Evolutionary conservation across 1,140 invertebrate species (phyloP).

Genomic region (Araneus ventricosus): DNA sequence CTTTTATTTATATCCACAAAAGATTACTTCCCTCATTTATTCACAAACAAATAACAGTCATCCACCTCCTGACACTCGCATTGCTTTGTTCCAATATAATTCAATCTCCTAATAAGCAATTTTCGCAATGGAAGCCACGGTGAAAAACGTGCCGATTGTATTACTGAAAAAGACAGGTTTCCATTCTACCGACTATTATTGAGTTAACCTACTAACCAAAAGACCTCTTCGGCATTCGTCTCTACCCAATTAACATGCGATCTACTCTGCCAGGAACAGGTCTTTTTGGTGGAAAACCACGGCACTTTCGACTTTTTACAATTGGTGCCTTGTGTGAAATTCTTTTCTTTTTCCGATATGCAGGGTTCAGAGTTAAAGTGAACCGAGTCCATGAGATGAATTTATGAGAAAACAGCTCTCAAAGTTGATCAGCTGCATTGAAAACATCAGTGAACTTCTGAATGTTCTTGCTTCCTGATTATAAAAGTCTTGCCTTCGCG

Average conservation of each 20-base stretch:
- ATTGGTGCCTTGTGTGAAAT: neutral
- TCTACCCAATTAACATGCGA: neutral
- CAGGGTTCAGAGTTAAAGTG: too few relatives aligned
- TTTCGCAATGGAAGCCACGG: neutral
- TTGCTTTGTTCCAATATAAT: neutral
- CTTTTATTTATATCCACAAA: neutral
- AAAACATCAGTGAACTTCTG: too few relatives aligned
- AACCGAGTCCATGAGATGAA: too few relatives aligned
- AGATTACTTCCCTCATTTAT: neutral
- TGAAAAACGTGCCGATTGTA: neutral
- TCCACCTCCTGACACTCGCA: neutral
- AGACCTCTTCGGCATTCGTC: neutral
- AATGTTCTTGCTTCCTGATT: too few relatives aligned
- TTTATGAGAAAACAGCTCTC: too few relatives aligned
- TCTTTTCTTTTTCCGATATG: too few relatives aligned
- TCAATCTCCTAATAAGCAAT: neutral
- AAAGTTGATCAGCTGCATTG: too few relatives aligned
- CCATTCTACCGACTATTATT: neutral
- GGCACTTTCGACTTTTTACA: neutral
- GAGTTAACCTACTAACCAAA: neutral
- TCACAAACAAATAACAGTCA: neutral
- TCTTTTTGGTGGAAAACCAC: neutral
- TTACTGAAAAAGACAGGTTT: neutral
- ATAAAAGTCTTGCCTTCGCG: too few relatives aligned
- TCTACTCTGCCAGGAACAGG: neutral